phyloP scores from a whole-genome alignment of 1,140 invertebrate species.

The Diorhabda elongata region DNA sequence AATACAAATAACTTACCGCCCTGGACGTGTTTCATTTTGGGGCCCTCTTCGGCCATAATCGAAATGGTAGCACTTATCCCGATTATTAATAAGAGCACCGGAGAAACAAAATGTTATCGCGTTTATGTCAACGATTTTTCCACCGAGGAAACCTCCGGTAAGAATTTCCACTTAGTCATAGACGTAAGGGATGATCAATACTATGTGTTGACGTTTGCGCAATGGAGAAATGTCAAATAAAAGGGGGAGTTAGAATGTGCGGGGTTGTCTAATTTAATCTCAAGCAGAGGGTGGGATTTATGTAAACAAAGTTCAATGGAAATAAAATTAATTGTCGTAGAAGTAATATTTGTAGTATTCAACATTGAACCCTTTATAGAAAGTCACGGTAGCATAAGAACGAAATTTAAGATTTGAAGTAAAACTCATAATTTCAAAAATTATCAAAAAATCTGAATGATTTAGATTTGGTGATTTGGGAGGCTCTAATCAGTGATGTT shows the following conservation, averaged over 20 bases:
- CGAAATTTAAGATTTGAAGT: too few species aligned
- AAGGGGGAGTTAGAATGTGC: not conserved
- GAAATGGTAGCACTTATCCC: conserved; percentile 1
- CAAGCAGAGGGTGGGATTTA: too few species aligned
- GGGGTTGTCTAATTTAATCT: not conserved
- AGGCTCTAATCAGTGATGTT: too few species aligned
- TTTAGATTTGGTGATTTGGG: too few species aligned
- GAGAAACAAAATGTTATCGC: not conserved
- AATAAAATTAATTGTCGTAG: too few species aligned
- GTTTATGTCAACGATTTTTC: not conserved
- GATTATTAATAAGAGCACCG: not conserved
- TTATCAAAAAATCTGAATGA: too few species aligned
- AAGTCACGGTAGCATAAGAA: too few species aligned
- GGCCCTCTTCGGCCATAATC: conserved; percentile 38
- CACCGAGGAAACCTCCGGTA: not conserved
- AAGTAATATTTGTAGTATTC: too few species aligned
- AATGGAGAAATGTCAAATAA: not conserved
- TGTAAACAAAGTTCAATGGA: too few species aligned
- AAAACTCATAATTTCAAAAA: too few species aligned
- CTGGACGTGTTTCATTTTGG: conserved; percentile 36
- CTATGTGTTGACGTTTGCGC: conserved; percentile 3
- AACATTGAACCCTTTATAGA: too few species aligned
- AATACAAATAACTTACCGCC: conserved; percentile 26
- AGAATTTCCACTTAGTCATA: conserved; percentile 15
- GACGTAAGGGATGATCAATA: conserved; percentile 14